Evolutionary conservation across 2,888 invertebrate species (phyloP), one percentile per base, ranked within the genome.

Genomic region (Apamea crenata): DNA sequence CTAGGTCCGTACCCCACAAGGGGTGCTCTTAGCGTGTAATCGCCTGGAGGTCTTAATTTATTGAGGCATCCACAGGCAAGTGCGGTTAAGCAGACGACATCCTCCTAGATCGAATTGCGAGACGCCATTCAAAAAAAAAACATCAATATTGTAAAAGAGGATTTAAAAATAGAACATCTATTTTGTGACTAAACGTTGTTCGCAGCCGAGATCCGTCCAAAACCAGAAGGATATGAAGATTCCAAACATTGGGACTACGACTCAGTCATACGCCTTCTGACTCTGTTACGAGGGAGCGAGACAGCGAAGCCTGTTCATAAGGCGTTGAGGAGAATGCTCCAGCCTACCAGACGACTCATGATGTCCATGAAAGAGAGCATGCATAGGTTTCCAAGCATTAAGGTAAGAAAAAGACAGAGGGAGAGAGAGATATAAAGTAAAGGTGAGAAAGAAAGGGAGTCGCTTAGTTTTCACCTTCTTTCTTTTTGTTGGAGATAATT

Each of bases 151-250:
- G 21, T 10, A 63, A 32, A 63, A 18, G 10, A 63, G 21, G 21
- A 32, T 65, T 32, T 65, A 6, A 65, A 65, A 16, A 61, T 21
- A 3, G n/a, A 18, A 16, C 25, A 21, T 69, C 10, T n/a, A 29
- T 68, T 18, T 29, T 18, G 18, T 29, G 29, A 47, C 29, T 6
- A 29, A 40, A 65, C 65, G 3, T 61, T 74, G 40, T 56, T 61
- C 29, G 0, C 76, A 95, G 95, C 92, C 4, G 87, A 89, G 1
- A 80, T 95, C 21, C 83, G 86, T 32, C 84, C 66, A 0, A 88
- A 89, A 0, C 93, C 94, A 0, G 80, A 89, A 0, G 94, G 93
- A 12, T 95, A 93, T 83, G 83, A 82, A 12, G 96, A 95, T 88
- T 91, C 94, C 0, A 18, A 72, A 0, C 78, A 72, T 0, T 96